Base-by-base conservation (phyloP, 1,140 invertebrate species). In the Zophobas atratus region DNA sequence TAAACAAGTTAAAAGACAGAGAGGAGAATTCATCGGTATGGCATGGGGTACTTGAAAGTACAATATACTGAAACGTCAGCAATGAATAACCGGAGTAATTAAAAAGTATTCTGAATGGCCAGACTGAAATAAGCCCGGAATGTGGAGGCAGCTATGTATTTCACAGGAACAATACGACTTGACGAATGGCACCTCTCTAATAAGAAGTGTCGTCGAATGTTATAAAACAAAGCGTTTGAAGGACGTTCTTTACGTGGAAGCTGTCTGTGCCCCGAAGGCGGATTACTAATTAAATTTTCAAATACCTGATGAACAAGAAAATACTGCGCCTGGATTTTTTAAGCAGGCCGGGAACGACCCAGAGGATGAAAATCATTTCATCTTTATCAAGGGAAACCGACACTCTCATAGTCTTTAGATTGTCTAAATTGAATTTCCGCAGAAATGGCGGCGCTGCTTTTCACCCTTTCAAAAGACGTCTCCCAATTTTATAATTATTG, bases 171-270 rank as follows among this genome's bases (percentile, higher is more conserved):
- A 75, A 75, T 75, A 48, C 39, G 55, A 75, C 53, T 75, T 75
- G 72, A 57, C 51, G 72, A 75, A 75, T 75, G 72, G 41, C 53
- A 75, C 34, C 41, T 71, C 71, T 51, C 38, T 74, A 74, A 74
- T 74, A 74, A 74, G 72, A 74, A 74, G 39, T 75, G 71, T 74
- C 71, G 53, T 56, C 71, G 56, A 74, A 75, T 57, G 72, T 60
- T 51, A 67, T 67, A 67, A 67, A 67, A 67, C 60, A 67, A 67
- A 67, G 60, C 60, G 60, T 72, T 72, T 72, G 70, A 72, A 51
- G 46, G 51, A 72, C 70, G 34, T 72, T 72, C 70, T 53, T 55
- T 72, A 72, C 70, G 33, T 53, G 70, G 36, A 53, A 51, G 70
- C 8, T 72, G n/a, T 39, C 48, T 51, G 35, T 6, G 43, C 43